Conservation (phyloP, 1,140 invertebrate genomes). For the Papilio dardanus region DNA sequence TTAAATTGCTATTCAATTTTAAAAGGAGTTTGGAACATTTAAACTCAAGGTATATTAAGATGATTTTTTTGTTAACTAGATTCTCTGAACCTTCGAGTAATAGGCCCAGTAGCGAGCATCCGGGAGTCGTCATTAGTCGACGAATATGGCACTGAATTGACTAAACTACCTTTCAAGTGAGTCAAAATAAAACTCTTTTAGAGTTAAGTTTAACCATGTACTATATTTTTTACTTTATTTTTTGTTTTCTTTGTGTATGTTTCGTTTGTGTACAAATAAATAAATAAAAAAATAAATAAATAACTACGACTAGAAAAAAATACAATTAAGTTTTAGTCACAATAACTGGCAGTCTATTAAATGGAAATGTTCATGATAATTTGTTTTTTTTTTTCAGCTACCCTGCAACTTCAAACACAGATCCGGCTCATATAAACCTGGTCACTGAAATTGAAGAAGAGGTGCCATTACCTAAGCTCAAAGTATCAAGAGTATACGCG, state of each 20-base stretch:
- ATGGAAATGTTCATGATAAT: background rate
- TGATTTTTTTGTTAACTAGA: conserved; percentile 51
- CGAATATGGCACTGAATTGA: conserved; percentile 66
- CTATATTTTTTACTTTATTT: too few species aligned
- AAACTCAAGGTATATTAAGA: background rate
- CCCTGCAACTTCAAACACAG: conserved; percentile 53
- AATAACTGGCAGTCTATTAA: too few species aligned
- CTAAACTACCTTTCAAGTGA: conserved; percentile 74
- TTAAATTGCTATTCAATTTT: background rate
- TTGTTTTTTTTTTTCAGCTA: conserved; percentile 53
- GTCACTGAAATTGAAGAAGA: conserved; percentile 55
- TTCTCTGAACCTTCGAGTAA: conserved; percentile 57
- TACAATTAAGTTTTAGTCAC: too few species aligned
- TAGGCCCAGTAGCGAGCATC: conserved; percentile 70
- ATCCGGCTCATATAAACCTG: conserved; percentile 38
- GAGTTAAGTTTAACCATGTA: too few species aligned
- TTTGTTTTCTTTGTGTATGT: too few species aligned
- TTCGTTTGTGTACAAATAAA: too few species aligned
- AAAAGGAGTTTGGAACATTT: background rate
- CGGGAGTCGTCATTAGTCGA: conserved; percentile 70
- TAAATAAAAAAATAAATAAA: too few species aligned
- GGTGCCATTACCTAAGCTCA: conserved; percentile 53
- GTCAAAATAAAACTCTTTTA: conserved; percentile 1
- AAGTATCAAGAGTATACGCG: conserved; percentile 59
- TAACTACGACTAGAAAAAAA: too few species aligned